These are phyloP conservation scores for Chionoecetes opilio DNA, from an alignment of 1,140 invertebrate genomes.

Conservation along the genomic window DNA sequence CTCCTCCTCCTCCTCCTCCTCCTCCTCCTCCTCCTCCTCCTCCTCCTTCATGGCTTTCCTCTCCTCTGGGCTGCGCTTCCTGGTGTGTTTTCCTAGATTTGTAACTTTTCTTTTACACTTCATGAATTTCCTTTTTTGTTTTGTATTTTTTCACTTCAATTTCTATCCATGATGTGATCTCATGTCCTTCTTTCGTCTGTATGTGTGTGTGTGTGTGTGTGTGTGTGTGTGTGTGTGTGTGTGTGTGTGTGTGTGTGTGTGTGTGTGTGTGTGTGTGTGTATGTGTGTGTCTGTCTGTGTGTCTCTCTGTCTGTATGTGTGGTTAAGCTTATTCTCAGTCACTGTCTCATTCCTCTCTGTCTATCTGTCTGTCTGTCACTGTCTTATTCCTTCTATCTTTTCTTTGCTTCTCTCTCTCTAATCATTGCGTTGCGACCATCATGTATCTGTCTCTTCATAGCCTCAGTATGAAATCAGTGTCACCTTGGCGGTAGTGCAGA, in stretches of 20 bases:
- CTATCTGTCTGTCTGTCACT: neutral
- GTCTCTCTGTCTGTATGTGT: neutral
- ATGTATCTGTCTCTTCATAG: too few relatives aligned
- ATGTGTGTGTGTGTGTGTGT: too few relatives aligned
- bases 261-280: too few relatives aligned
- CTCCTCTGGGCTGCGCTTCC: neutral
- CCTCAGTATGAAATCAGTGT: too few relatives aligned
- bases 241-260: too few relatives aligned
- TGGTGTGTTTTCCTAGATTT: neutral
- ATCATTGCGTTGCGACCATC: neutral
- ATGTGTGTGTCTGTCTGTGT: neutral
- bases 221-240: too few relatives aligned
- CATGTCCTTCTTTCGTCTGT: neutral
- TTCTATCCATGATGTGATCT: neutral
- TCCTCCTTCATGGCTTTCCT: neutral
- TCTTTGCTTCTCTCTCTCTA: neutral
- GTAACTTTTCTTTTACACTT: neutral
- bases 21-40: neutral
- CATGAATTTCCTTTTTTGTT: neutral
- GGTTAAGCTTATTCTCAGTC: too few relatives aligned
- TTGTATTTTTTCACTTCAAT: neutral
- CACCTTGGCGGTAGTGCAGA: too few relatives aligned
- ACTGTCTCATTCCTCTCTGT: neutral
- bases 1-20: neutral
- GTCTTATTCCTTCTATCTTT: neutral